Evolutionary conservation across 1,140 invertebrate species (phyloP), one percentile per base, ranked within the genome.

Genomic region (Conus ventricosus): DNA sequence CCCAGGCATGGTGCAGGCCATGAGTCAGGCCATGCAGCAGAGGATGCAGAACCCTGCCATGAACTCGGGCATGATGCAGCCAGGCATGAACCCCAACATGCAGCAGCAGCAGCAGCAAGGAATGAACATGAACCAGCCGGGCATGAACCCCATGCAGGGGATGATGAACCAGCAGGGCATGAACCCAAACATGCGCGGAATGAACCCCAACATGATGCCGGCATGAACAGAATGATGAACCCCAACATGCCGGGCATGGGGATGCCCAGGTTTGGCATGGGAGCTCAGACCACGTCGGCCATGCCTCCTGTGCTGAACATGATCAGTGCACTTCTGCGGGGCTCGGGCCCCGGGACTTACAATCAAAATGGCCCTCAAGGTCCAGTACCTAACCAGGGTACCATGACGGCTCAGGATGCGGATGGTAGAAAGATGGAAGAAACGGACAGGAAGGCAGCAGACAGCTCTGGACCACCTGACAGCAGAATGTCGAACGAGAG

Each of bases 301-400:
- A 82, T 88, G 51, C 88, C 90, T 53, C 90, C 90, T 23, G 90
- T 91, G 20, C 78, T 91, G n/a, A 91, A 91, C 76, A 91, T 91
- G 89, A 88, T 91, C 23, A 89, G 89, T 23, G 89, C 90, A 25
- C 57, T 91, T 8, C 84, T 91, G 11, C 80, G 88, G 23, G 88
- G 88, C 11, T 85, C 89, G 2, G 53, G 51, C 25, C 17, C 76
- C 25, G 71, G 88, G 51, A 11, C 27, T 51, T 80, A 82, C 67
- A 88, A 83, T 75, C 87, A 88, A 83, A 89, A 85, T 13, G 67
- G 84, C 57, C 78, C 54, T 5, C 63, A 60, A 51, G 88, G 82
- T 25, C 63, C 78, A 51, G 67, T 39, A 75, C 60, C 20, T 85
- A 88, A 84, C 87, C 71, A 86, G 85, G 81, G 85, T 20, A 53